Evolutionary conservation across 2,888 invertebrate genomes (phyloP).

Genomic region (Pristionchus fissidentatus): DNA sequence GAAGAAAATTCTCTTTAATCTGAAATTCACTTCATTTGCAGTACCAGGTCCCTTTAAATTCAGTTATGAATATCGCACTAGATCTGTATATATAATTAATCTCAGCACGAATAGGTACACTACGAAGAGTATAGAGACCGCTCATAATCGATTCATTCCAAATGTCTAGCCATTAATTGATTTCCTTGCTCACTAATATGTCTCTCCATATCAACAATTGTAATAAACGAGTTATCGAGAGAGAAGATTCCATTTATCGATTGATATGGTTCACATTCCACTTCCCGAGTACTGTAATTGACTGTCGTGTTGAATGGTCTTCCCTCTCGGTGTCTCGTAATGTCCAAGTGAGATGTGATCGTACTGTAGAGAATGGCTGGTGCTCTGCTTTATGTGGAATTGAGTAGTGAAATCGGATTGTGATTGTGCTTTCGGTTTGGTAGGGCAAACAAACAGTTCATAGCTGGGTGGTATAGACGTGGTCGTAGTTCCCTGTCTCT

Average conservation of each 20-base stretch:
- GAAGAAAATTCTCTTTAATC: too few species aligned
- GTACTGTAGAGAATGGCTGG: background rate
- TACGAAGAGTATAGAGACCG: background rate
- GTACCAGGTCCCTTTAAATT: too few species aligned
- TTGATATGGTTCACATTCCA: slow-evolving; percentile 21
- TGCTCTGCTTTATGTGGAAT: background rate
- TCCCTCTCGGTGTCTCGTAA: slow-evolving; percentile 30
- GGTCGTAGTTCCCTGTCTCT: background rate
- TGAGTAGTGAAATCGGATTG: background rate
- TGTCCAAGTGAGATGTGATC: background rate
- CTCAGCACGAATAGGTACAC: background rate
- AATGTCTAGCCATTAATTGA: background rate
- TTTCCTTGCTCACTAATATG: background rate
- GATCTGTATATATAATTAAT: background rate
- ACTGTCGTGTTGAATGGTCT: slow-evolving; percentile 19
- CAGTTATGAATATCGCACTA: background rate
- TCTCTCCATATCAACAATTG: slow-evolving; percentile 8
- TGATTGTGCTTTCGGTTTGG: background rate
- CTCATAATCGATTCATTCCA: background rate
- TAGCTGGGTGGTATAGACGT: too few species aligned
- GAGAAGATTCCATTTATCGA: background rate
- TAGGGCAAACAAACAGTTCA: slow-evolving; percentile 12
- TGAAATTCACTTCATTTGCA: too few species aligned
- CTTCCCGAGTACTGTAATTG: background rate
- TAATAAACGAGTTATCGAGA: slow-evolving; percentile 44